phyloP scores from a whole-genome alignment of 2,113 vertebrate genomes.

The Actenoides lindsayi region DNA sequence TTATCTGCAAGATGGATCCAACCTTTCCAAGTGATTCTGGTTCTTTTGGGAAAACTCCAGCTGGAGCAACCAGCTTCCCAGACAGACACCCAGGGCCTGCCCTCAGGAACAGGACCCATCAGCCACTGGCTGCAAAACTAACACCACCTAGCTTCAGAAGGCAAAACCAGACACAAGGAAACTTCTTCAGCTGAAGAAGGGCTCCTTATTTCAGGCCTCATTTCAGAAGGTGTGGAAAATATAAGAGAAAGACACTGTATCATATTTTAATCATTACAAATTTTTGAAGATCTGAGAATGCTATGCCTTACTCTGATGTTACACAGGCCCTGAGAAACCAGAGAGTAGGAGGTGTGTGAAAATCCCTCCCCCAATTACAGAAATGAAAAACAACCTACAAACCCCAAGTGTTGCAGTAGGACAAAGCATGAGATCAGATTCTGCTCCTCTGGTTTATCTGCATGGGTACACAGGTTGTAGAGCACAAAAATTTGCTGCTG shows the following conservation, averaged over 20 bases:
- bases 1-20: not conserved
- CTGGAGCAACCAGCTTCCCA: not conserved
- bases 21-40: not conserved
- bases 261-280: not conserved
- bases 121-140: not conserved
- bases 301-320: not conserved
- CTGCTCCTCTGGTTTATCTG: not conserved
- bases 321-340: not conserved
- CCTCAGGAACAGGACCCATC: not conserved
- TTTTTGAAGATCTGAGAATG: not conserved
- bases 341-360: not conserved
- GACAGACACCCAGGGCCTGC: not conserved
- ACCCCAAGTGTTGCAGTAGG: fast-evolving
- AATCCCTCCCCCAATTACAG: not conserved
- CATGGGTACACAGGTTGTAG: not conserved
- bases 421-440: not conserved
- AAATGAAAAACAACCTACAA: not conserved
- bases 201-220: not conserved
- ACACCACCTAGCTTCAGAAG: not conserved
- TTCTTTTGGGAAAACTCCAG: not conserved
- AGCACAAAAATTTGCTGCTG: not conserved
- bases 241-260: not conserved
- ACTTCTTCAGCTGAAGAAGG: not conserved
- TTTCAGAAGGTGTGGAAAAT: not conserved
- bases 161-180: not conserved